These are phyloP conservation scores for Corythaixoides concolor DNA, from an alignment of 2,113 vertebrate species.

Conservation along the genomic window DNA sequence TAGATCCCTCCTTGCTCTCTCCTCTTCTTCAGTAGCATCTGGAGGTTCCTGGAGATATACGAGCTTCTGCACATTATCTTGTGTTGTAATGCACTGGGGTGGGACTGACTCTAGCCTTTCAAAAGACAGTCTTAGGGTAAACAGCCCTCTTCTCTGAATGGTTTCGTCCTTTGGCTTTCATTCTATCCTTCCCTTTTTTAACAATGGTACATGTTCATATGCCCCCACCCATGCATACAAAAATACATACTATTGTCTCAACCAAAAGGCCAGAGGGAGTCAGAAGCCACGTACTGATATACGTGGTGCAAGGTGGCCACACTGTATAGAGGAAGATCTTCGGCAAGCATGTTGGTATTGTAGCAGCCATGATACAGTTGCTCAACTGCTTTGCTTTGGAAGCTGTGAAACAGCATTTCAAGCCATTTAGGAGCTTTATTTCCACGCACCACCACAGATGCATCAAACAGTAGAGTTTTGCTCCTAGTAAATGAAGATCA, in stretches of 20 bases:
- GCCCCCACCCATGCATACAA: background rate
- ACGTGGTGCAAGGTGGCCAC: background rate
- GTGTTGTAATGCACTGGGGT: background rate
- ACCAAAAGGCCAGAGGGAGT: background rate
- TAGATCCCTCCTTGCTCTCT: background rate
- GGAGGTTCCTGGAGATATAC: background rate
- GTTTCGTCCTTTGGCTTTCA: background rate
- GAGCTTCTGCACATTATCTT: background rate
- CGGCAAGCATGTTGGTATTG: background rate
- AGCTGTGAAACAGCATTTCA: background rate
- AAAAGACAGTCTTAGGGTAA: background rate
- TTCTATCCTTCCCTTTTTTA: background rate
- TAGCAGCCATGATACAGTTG: background rate
- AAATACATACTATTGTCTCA: background rate
- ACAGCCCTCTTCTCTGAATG: background rate
- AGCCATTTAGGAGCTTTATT: background rate
- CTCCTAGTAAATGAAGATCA: background rate
- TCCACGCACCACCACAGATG: background rate
- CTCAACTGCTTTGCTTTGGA: background rate
- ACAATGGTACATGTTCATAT: background rate
- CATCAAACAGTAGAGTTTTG: background rate
- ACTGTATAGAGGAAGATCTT: background rate
- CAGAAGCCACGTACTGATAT: rapidly evolving
- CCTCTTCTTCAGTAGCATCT: background rate
- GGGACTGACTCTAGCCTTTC: background rate